Percentiles rank a stretch among this genome's conserved stretches.
Conservation (phyloP, 53 echinoderm and acorn worm genomes). For the Stichopus horrens region DNA sequence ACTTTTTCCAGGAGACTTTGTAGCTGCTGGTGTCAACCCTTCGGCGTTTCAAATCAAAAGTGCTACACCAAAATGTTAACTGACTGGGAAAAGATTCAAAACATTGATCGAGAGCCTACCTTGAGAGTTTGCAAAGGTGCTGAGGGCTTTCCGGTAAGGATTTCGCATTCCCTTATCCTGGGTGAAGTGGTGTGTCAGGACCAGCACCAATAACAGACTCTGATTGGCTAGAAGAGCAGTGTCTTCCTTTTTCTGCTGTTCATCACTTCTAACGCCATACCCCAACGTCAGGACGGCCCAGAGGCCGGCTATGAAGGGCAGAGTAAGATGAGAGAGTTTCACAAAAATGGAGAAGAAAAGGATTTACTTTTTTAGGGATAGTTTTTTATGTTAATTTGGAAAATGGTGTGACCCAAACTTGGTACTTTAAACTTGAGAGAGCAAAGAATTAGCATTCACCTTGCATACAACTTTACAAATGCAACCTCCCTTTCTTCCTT, state of each 20-base stretch:
- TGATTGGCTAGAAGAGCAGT: slow-evolving; percentile 78
- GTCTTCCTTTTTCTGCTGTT: slow-evolving; percentile 61
- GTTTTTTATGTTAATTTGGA: background rate
- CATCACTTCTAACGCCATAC: slow-evolving; percentile 49
- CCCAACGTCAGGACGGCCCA: slow-evolving; percentile 95
- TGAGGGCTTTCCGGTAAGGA: slow-evolving; percentile 82
- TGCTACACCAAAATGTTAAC: no score
- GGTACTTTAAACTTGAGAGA: no score
- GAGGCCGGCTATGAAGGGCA: slow-evolving; percentile 70
- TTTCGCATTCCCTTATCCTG: slow-evolving; percentile 87
- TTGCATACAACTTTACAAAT: no score
- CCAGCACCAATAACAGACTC: slow-evolving; percentile 80
- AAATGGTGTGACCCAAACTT: background rate
- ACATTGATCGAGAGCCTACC: slow-evolving; percentile 43
- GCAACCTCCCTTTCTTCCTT: no score
- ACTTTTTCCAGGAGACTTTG: no score
- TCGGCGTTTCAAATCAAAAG: no score
- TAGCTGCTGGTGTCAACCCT: no score
- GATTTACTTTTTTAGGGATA: background rate
- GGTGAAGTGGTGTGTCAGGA: slow-evolving; percentile 93
- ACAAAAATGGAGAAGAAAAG: background rate
- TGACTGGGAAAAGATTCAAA: no score
- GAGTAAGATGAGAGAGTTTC: background rate
- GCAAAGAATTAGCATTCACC: no score
- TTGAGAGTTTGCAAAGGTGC: slow-evolving; percentile 92